Conservation (phyloP, 2,888 invertebrate genomes). For the Andrena praecox region DNA sequence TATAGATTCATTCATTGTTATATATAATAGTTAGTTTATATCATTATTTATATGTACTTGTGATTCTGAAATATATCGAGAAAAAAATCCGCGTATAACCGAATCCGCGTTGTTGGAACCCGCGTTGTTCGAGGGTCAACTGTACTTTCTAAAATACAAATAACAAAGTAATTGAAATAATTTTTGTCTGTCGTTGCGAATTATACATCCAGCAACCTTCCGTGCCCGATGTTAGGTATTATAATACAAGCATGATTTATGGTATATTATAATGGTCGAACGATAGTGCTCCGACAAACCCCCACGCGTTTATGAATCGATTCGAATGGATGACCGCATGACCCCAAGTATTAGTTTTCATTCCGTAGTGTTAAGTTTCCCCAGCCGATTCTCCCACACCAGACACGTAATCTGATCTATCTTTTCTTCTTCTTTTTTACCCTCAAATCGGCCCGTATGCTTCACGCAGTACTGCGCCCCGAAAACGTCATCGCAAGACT, state of each 20-base stretch:
- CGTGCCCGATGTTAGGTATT: background rate
- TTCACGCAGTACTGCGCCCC: slow-evolving; percentile 96
- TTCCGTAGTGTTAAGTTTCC: slow-evolving; percentile 29
- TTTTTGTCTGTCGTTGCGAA: slow-evolving; percentile 9
- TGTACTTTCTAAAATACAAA: too few species aligned
- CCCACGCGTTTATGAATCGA: slow-evolving; percentile 1
- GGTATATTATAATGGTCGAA: slow-evolving; percentile 7
- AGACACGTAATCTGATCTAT: slow-evolving; percentile 36
- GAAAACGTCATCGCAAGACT: slow-evolving; percentile 92
- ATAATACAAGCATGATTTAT: slow-evolving; percentile 10
- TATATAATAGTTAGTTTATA: too few species aligned
- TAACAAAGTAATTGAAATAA: too few species aligned
- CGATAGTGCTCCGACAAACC: slow-evolving; percentile 37
- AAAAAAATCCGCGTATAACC: too few species aligned
- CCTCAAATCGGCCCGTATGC: slow-evolving; percentile 96
- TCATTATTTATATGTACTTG: too few species aligned
- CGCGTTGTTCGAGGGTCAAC: too few species aligned
- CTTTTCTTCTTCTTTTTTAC: slow-evolving; percentile 85
- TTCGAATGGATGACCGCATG: background rate
- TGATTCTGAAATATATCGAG: too few species aligned
- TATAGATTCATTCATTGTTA: too few species aligned
- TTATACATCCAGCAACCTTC: slow-evolving; percentile 3
- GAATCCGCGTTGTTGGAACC: too few species aligned
- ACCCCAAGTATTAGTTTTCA: slow-evolving; percentile 38
- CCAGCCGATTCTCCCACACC: slow-evolving; percentile 5